Evolutionary conservation across 2,797 vertebrate species (phyloP), one percentile per base, ranked within the genome.

Genomic region (Aselliscus stoliczkanus): DNA sequence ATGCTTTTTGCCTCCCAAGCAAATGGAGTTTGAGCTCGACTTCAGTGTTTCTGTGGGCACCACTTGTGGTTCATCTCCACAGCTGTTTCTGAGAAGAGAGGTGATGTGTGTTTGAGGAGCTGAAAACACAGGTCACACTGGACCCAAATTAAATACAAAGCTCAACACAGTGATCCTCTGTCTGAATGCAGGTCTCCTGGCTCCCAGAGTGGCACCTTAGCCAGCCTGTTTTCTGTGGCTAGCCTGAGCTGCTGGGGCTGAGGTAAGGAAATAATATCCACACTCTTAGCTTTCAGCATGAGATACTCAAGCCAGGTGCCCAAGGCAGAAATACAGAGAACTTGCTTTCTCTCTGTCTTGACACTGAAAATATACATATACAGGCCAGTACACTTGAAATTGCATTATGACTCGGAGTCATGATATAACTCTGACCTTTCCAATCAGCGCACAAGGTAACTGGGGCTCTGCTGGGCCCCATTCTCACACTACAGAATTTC

Each of bases 121-220:
- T 80, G 79, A 90, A 93, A 94, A 94, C 67, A 81, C 13, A 82
- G 72, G 72, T 91, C 56, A 62, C 31, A 25, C 25, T 85, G 56
- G 82, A 88, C 77, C n/a, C 92, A 95, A 94, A 89, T 20, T 79
- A 90, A 93, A 96, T 65, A 89, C 60, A 64, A 88, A 65, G 42
- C 56, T 92, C 75, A 39, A 69, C 94, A 96, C 88, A 95, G 73
- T 65, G 58, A 87, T 54, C 29, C 64, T 85, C 56, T 96, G 88
- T 94, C 54, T 90, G 25, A 58, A 87, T 18, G 50, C 21, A 84
- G 75, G 75, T 79, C 21, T 90, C n/a, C n/a, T 84, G 80, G 56
- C 54, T 83, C 70, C 39, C 31, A 85, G 29, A 69, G 29, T n/a
- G 17, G 20, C 39, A 87, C 31, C 39, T 91, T 79, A 82, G 69